These are phyloP conservation scores for Aix galericulata DNA, from an alignment of 2,113 vertebrate species.

Conservation along the genomic window DNA sequence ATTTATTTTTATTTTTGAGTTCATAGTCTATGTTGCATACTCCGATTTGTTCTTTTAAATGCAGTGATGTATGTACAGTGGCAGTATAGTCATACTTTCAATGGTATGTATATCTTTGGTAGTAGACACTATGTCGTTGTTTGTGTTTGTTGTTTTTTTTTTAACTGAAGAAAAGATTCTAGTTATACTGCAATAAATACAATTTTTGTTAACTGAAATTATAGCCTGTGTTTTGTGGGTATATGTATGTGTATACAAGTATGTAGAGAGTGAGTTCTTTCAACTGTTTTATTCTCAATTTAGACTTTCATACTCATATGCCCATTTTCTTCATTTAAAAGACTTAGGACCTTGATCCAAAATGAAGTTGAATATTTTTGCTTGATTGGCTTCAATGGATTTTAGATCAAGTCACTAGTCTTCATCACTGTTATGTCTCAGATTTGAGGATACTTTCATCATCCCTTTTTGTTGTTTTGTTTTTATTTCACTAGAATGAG, in stretches of 20 bases:
- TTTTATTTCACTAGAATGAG: slow-evolving; percentile 35
- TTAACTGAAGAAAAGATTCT: background rate
- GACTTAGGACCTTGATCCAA: slow-evolving; percentile 40
- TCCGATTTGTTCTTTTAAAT: background rate
- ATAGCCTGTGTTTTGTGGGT: slow-evolving; percentile 30
- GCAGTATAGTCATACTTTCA: background rate
- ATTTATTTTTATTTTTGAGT: background rate
- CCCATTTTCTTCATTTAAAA: slow-evolving; percentile 32
- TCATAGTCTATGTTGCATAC: background rate
- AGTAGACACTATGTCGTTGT: background rate
- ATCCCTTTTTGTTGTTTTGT: slow-evolving; percentile 5
- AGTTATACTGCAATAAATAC: slow-evolving; percentile 11
- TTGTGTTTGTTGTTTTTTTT: background rate
- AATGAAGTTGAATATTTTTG: background rate
- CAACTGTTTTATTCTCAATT: slow-evolving; percentile 55
- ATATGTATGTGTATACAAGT: slow-evolving; percentile 3
- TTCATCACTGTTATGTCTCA: background rate
- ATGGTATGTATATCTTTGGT: background rate
- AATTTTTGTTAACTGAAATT: background rate
- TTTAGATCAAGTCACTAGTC: slow-evolving; percentile 60
- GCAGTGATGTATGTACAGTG: background rate
- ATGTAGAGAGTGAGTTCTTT: slow-evolving; percentile 50
- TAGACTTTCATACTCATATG: slow-evolving; percentile 41
- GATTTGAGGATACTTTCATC: slow-evolving; percentile 12
- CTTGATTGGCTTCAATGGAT: slow-evolving; percentile 6